Conservation (phyloP, 2,113 vertebrate genomes). For the Corvus hawaiiensis region DNA sequence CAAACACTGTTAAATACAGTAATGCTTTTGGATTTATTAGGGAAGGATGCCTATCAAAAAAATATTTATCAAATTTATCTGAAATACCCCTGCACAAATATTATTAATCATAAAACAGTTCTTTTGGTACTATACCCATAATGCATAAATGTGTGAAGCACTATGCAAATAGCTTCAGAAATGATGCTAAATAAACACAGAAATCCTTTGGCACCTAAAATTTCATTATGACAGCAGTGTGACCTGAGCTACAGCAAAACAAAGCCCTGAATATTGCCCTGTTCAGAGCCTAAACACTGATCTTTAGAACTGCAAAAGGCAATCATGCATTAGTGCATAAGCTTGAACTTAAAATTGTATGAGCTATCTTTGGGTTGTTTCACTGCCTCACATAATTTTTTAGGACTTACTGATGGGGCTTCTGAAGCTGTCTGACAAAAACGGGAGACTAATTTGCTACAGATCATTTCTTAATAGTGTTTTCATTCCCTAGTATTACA, state of each 20-base stretch:
- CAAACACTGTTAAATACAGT: conserved; percentile 40
- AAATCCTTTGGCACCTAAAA: not conserved
- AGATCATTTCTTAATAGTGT: not conserved
- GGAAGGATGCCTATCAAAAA: not conserved
- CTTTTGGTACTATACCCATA: not conserved
- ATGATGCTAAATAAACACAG: fast-evolving
- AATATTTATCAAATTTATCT: not conserved
- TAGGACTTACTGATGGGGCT: not conserved
- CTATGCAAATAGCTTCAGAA: not conserved
- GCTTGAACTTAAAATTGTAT: not conserved
- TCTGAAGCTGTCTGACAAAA: not conserved
- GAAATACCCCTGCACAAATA: not conserved
- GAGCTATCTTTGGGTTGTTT: not conserved
- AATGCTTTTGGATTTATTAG: not conserved
- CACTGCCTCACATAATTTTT: not conserved
- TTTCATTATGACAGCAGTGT: not conserved
- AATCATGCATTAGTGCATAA: not conserved
- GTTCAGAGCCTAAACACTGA: not conserved
- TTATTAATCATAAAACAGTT: not conserved
- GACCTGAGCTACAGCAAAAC: not conserved
- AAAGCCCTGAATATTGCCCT: not conserved
- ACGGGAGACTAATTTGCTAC: not conserved
- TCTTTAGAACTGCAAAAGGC: not conserved
- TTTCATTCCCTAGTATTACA: not conserved
- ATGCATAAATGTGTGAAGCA: not conserved